These are phyloP conservation scores for Eptatretus atami DNA, from an alignment of 2,797 vertebrate species.

Conservation along the genomic window DNA sequence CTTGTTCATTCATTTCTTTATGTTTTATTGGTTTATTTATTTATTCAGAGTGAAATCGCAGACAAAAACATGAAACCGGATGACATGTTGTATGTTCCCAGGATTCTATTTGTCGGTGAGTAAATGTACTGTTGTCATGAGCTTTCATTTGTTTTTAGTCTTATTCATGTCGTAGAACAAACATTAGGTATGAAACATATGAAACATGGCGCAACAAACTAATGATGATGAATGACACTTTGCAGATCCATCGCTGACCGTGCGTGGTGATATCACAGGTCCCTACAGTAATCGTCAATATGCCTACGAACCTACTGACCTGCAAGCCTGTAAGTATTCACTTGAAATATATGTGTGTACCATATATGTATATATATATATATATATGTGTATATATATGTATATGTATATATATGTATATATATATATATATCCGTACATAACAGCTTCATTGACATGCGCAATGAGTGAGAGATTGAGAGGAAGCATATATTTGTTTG, in stretches of 20 bases:
- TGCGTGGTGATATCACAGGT: slow-evolving; percentile 62
- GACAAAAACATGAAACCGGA: slow-evolving; percentile 75
- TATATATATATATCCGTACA: background rate
- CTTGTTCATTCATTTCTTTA: background rate
- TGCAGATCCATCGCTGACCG: slow-evolving; percentile 65
- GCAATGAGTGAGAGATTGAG: too few relatives aligned
- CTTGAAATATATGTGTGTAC: background rate
- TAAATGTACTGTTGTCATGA: slow-evolving; percentile 7
- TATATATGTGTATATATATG: background rate
- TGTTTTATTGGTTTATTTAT: slow-evolving; percentile 2
- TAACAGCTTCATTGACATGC: background rate
- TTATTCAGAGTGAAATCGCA: slow-evolving; percentile 53
- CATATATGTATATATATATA: background rate
- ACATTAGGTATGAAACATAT: background rate
- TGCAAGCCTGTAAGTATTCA: slow-evolving; percentile 30
- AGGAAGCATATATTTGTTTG: too few relatives aligned
- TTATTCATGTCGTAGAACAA: background rate
- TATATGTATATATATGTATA: background rate
- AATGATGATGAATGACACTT: background rate
- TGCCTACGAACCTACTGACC: slow-evolving; percentile 48
- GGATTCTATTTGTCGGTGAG: slow-evolving; percentile 54
- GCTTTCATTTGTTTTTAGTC: background rate
- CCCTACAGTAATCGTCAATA: slow-evolving; percentile 70
- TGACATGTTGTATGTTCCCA: slow-evolving; percentile 52
- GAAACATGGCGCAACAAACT: background rate